phyloP scores from a whole-genome alignment of 2,113 vertebrate species.

The Harpagus bidentatus region DNA sequence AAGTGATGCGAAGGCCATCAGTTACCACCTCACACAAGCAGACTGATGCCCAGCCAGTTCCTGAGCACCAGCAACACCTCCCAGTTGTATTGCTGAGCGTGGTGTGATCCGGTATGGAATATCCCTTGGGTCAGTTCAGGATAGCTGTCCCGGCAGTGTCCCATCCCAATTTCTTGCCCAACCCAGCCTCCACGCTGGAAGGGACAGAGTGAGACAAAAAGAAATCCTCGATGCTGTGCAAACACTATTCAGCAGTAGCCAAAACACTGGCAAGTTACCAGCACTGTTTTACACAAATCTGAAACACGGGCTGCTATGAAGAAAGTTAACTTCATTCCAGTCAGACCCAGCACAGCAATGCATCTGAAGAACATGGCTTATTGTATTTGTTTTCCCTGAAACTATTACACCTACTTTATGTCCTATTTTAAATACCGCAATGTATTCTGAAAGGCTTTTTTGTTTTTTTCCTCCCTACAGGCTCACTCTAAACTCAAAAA shows the following conservation, averaged over 20 bases:
- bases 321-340: background rate
- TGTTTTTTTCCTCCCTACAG: background rate
- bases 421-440: background rate
- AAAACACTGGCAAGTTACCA: background rate
- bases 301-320: background rate
- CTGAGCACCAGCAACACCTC: background rate
- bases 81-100: background rate
- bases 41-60: rapidly evolving
- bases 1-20: background rate
- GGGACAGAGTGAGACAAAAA: background rate
- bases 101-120: background rate
- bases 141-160: background rate
- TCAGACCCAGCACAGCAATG: background rate
- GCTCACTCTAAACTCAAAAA: background rate
- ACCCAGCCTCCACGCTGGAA: background rate
- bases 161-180: background rate
- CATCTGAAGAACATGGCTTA: background rate
- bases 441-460: background rate
- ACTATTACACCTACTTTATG: background rate
- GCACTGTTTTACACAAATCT: background rate
- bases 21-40: background rate
- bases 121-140: background rate
- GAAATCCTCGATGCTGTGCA: background rate
- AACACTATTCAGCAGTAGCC: background rate
- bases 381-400: background rate